A percentile compares a stretch with the other conserved stretches of the same genome.
Conservation (phyloP, 2,888 invertebrate genomes). For the Dasypogon diadema region DNA sequence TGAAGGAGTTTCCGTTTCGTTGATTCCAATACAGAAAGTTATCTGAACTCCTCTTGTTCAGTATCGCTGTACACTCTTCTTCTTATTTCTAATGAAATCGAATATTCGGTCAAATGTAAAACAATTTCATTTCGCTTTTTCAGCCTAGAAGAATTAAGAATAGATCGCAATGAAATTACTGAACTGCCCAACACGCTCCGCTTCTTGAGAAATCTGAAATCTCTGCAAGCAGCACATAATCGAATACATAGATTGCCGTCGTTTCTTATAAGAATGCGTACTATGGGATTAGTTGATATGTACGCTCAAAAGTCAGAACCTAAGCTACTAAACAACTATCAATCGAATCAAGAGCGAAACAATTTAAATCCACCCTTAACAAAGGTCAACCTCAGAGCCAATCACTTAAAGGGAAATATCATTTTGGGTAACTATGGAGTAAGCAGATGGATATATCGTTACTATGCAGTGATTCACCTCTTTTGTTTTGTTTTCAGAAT, state of each 20-base stretch:
- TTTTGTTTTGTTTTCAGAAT: conserved; percentile 72
- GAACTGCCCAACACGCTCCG: conserved; percentile 74
- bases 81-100: too few relatives aligned
- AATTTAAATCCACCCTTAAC: conserved; percentile 71
- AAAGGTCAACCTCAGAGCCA: conserved; percentile 81
- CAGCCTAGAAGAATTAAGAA: conserved; percentile 79
- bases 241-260: conserved; percentile 70
- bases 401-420: conserved; percentile 84
- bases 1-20: conserved; percentile 38
- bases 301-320: conserved; percentile 55
- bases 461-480: conserved; percentile 6
- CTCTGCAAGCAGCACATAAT: conserved; percentile 74
- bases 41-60: neutral
- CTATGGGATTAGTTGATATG: conserved; percentile 65
- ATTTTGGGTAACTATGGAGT: conserved; percentile 88
- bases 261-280: conserved; percentile 71
- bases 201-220: conserved; percentile 73
- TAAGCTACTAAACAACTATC: conserved; percentile 48
- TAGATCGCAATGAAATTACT: conserved; percentile 79
- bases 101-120: too few relatives aligned
- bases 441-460: conserved; percentile 62
- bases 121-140: conserved; percentile 58
- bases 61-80: neutral
- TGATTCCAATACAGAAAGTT: conserved; percentile 50
- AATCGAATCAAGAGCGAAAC: conserved; percentile 33